phyloP scores from a whole-genome alignment of 2,888 invertebrate genomes.

The Epistrophe grossulariae region DNA sequence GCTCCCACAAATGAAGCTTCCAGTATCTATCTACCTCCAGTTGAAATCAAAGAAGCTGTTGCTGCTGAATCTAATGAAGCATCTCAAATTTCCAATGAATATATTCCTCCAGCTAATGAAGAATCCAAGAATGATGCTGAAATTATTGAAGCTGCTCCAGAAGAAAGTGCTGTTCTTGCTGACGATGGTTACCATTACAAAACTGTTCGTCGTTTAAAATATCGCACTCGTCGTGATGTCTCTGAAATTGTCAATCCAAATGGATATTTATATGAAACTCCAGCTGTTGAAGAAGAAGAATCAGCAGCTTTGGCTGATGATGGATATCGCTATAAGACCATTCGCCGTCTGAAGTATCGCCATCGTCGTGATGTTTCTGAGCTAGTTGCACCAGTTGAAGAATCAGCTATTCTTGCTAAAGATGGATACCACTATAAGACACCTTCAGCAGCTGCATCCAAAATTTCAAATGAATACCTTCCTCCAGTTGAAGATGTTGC shows the following conservation, averaged over 20 bases:
- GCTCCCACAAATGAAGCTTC: slow-evolving; percentile 73
- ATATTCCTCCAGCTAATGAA: slow-evolving; percentile 54
- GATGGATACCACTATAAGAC: slow-evolving; percentile 80
- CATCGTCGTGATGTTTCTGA: slow-evolving; percentile 55
- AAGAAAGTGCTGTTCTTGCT: slow-evolving; percentile 73
- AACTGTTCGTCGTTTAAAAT: slow-evolving; percentile 47
- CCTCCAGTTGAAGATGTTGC: slow-evolving; percentile 60
- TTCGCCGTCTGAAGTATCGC: slow-evolving; percentile 49
- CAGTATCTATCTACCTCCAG: slow-evolving; percentile 41
- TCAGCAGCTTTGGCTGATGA: slow-evolving; percentile 17
- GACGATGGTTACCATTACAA: slow-evolving; percentile 61
- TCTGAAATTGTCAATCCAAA: slow-evolving; percentile 26
- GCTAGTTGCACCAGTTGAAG: slow-evolving; percentile 24
- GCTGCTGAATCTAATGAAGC: slow-evolving; percentile 65
- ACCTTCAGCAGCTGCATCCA: slow-evolving; percentile 63
- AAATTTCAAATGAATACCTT: slow-evolving; percentile 72
- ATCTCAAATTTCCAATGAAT: slow-evolving; percentile 77
- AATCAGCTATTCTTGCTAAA: slow-evolving; percentile 69
- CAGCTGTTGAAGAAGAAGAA: slow-evolving; percentile 64
- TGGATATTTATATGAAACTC: slow-evolving; percentile 22
- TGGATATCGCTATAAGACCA: slow-evolving; percentile 54
- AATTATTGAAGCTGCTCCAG: slow-evolving; percentile 63
- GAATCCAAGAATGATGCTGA: slow-evolving; percentile 53
- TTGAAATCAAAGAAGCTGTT: slow-evolving; percentile 28
- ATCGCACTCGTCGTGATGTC: slow-evolving; percentile 54